A percentile compares a stretch with the other conserved stretches of the same genome.
phyloP scores from a whole-genome alignment of 2,888 invertebrate genomes.

The Strigamia transsilvanica region DNA sequence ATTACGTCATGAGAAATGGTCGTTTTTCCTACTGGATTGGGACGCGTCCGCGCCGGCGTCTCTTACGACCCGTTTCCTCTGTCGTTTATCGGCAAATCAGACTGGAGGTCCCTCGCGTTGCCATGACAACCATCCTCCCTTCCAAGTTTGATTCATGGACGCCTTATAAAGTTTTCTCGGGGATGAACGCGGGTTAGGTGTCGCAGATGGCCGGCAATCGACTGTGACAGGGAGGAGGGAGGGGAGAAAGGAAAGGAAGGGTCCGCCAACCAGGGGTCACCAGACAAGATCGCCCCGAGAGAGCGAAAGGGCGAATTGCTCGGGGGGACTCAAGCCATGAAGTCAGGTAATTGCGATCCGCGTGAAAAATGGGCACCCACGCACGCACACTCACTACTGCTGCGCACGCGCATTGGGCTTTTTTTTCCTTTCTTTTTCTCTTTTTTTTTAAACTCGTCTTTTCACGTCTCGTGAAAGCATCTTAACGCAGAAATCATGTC shows the following conservation, averaged over 20 bases:
- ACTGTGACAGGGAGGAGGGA: slow-evolving; percentile 33
- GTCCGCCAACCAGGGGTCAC: slow-evolving; percentile 48
- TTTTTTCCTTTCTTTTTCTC: not conserved
- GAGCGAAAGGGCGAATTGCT: slow-evolving; percentile 49
- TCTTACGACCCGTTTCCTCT: slow-evolving; percentile 49
- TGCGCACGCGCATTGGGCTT: slow-evolving; percentile 7
- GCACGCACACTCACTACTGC: slow-evolving; percentile 32
- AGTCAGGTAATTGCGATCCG: slow-evolving; percentile 49
- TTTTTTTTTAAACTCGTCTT: slow-evolving; percentile 34
- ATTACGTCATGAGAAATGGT: slow-evolving; percentile 46
- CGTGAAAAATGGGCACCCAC: slow-evolving; percentile 47
- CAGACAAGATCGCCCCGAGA: slow-evolving; percentile 46
- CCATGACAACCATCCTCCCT: slow-evolving; percentile 48
- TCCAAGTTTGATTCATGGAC: slow-evolving; percentile 40
- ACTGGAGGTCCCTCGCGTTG: slow-evolving; percentile 47
- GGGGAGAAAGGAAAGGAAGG: slow-evolving; percentile 10
- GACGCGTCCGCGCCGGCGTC: slow-evolving; percentile 38
- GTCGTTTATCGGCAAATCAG: slow-evolving; percentile 49
- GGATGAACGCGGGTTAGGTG: slow-evolving; percentile 49
- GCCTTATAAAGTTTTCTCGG: slow-evolving; percentile 49
- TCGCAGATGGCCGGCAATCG: slow-evolving; percentile 49
- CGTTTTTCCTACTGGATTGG: slow-evolving; percentile 45
- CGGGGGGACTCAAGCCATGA: slow-evolving; percentile 41
- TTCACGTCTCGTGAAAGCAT: slow-evolving; percentile 48
- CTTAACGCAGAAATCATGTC: slow-evolving; percentile 42